A percentile compares a stretch with the other conserved stretches of the same genome.
These are phyloP conservation scores for Pygathrix nemaeus DNA, from an alignment of 2,113 vertebrate species.

Conservation along the genomic window DNA sequence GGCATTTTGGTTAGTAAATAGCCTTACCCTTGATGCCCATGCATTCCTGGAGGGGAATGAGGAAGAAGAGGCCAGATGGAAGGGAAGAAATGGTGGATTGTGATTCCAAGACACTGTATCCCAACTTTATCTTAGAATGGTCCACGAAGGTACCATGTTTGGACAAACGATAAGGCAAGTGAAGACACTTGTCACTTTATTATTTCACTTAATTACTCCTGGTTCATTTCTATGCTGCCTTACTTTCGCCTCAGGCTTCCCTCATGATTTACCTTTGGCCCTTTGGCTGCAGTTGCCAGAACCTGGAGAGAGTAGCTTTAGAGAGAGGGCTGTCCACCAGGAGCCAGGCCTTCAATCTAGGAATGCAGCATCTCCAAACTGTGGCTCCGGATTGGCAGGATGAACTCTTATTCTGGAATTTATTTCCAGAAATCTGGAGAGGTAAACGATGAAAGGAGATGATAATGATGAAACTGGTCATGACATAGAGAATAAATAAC, in stretches of 20 bases:
- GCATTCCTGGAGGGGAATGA: neutral
- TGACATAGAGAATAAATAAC: neutral
- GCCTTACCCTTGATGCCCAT: neutral
- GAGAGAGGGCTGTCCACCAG: neutral
- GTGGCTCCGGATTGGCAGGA: neutral
- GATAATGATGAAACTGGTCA: neutral
- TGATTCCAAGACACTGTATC: neutral
- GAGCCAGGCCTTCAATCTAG: neutral
- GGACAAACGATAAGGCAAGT: neutral
- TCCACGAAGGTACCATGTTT: accelerated
- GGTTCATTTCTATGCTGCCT: neutral
- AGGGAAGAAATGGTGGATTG: neutral
- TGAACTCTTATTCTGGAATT: neutral
- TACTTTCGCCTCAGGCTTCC: neutral
- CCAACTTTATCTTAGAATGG: neutral
- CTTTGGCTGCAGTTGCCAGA: neutral
- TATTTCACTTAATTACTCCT: neutral
- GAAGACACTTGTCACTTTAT: neutral
- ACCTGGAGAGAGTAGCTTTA: neutral
- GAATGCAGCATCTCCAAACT: neutral
- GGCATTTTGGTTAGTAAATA: neutral
- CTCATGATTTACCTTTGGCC: neutral
- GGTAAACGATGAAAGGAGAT: neutral
- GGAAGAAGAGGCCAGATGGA: neutral
- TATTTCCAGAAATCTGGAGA: neutral